Evolutionary conservation across 2,888 invertebrate species (phyloP), one percentile per base, ranked within the genome.

Genomic region (Lasioglossum oenotherae): DNA sequence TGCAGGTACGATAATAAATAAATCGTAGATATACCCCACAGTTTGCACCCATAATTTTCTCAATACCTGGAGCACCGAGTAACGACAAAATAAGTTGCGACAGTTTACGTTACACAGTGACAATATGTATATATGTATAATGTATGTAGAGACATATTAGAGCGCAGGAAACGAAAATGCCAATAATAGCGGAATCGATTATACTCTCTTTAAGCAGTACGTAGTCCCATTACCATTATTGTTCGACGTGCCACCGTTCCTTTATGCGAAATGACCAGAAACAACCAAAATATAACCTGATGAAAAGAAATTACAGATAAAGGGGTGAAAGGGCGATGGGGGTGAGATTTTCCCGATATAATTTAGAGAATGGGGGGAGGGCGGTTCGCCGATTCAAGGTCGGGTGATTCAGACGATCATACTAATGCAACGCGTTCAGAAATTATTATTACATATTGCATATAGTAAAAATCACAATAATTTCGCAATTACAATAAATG

Each of bases 31-130:
- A 49, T 35, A 31, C 46, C 46, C 46, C 41, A 10, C 4, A 46
- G 27, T 31, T 49, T 35, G 49, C 23, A 31, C 14, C 16, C 31
- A 72, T 16, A 73, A 69, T 77, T 67, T 69, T 69, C 38, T 46
- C 38, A 31, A 27, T 31, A 77, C 38, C 67, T 46, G 57, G 44
- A 64, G 73, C 41, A 67, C 23, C 19, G 27, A 64, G 31, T 44
- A 27, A 57, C 74, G 23, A 73, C 38, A 27, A 57, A 46, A 79
- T 38, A 74, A 72, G 60, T 69, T 38, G 86, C 57, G 69, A 64
- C 74, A 83, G 88, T 90, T 88, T 89, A 89, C 83, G 78, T 90
- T 91, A 86, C 86, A 89, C 88, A 89, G 86, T 85, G 85, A 78
- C 89, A 87, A 77, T 72, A 31, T 31, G 31, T 31, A 49, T 74